Evolutionary conservation across 2,888 invertebrate species (phyloP).

Genomic region (Agrotis clavis): DNA sequence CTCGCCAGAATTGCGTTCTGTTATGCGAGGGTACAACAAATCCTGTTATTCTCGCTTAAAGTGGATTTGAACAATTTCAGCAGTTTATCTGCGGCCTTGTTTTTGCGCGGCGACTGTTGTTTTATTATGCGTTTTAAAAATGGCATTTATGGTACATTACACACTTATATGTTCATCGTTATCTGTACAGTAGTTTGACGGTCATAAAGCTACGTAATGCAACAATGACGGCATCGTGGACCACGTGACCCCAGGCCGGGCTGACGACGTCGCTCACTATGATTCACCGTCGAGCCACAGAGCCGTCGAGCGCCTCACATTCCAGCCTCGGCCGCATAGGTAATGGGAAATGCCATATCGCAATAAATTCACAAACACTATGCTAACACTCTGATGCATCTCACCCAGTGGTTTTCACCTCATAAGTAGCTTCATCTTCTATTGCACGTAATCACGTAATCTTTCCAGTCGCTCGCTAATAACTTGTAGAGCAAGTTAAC

Average conservation of each 20-base stretch:
- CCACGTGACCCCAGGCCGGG: conserved; percentile 81
- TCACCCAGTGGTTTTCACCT: conserved; percentile 66
- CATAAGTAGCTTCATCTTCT: conserved; percentile 54
- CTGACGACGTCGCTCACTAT: conserved; percentile 70
- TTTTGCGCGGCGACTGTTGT: conserved; percentile 23
- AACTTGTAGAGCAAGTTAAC: conserved; percentile 49
- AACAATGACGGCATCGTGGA: conserved; percentile 81
- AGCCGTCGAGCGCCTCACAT: conserved; percentile 76
- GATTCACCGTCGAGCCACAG: conserved; percentile 79
- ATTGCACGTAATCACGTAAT: conserved; percentile 46
- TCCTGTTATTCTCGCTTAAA: conserved; percentile 39
- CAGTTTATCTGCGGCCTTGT: conserved; percentile 42
- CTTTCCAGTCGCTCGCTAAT: conserved; percentile 33
- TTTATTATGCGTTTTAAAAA: conserved; percentile 44
- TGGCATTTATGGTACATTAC: conserved; percentile 39
- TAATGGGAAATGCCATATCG: conserved; percentile 87
- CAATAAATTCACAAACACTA: conserved; percentile 80
- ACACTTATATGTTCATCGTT: conserved; percentile 40
- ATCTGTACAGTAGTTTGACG: conserved; percentile 54
- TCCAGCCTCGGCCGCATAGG: conserved; percentile 82
- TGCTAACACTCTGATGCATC: conserved; percentile 73
- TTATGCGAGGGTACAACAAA: conserved; percentile 35
- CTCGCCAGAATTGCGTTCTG: conserved; percentile 15
- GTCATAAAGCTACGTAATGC: conserved; percentile 68
- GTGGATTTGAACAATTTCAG: conserved; percentile 48